Base-by-base conservation (phyloP, 1,140 invertebrate species). In the Grapholita molesta region DNA sequence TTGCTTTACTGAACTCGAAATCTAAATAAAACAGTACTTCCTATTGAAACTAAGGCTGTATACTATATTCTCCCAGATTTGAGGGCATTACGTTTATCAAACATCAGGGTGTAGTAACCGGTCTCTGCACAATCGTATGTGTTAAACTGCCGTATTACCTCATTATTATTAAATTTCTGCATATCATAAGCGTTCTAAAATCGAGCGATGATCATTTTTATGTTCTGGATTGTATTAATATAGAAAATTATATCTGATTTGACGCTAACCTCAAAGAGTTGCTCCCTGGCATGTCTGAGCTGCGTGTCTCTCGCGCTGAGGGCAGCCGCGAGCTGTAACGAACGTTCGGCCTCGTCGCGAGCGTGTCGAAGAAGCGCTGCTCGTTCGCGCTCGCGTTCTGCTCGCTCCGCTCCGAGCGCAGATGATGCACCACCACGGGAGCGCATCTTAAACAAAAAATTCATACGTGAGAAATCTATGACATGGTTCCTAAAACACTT, bases 301-400 rank as follows among this genome's bases (percentile, higher is more conserved):
- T 97, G 96, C 68, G 96, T 93, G 82, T 98, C 97, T 76, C 97
- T 94, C 30, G 96, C 94, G 73, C 96, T 97, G 3, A 98, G 94
- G 80, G 97, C 97, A 23, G 97, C 95, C 11, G 97, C 97, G 8
- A 98, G 93, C 66, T 96, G 95, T 65, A 98, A 93, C 15, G 96
- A 96, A 70, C 97, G 92, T 90, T 99, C 97, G 0, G 97, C 96
- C 75, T 98, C 97, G 83, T 98, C 97, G 33, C 97, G 93, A 0
- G 97, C 97, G 79, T 97, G 96, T 77, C 96, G 95, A 71, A 98
- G 85, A 64, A 98, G 93, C 74, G 96, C 97, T 94, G 97, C 98
- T 38, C 97, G 94, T 84, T 98, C 97, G 23, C 97, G 93, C 83
- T 98, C 97, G 0, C 96, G 92, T 77, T 98, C 96, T 0, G 97